These are phyloP conservation scores for Spodoptera exigua DNA, from an alignment of 2,888 invertebrate genomes.

Conservation along the genomic window DNA sequence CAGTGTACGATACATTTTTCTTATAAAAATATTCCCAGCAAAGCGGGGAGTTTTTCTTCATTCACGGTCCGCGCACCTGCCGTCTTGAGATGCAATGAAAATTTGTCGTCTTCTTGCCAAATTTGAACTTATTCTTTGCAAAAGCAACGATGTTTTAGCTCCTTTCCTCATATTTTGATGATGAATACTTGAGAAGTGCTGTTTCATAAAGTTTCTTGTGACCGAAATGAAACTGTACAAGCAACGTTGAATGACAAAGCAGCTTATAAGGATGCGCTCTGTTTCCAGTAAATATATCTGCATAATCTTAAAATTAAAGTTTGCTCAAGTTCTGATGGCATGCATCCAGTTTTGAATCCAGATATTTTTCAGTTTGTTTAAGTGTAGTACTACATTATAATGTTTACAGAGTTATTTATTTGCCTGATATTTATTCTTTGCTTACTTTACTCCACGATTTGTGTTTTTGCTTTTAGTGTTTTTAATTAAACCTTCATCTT, in stretches of 20 bases:
- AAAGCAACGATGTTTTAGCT: conserved; percentile 68
- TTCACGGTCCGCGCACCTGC: conserved; percentile 79
- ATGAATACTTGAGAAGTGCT: conserved; percentile 62
- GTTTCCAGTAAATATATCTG: conserved; percentile 53
- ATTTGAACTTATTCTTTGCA: conserved; percentile 78
- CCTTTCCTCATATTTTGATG: conserved; percentile 67
- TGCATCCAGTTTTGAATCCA: conserved; percentile 48
- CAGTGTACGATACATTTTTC: conserved; percentile 70
- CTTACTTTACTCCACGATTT: conserved; percentile 18
- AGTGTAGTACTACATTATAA: conserved; percentile 13
- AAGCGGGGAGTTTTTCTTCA: conserved; percentile 74
- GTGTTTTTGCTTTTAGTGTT: no score
- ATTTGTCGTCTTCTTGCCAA: conserved; percentile 82
- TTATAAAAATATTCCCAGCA: conserved; percentile 78
- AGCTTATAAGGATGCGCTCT: conserved; percentile 52
- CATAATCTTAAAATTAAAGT: conserved; percentile 59
- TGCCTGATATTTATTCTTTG: conserved; percentile 30
- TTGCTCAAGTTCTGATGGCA: conserved; percentile 54
- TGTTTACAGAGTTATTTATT: conserved; percentile 32
- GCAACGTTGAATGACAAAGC: conserved; percentile 59
- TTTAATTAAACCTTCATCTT: no score
- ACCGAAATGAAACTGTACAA: conserved; percentile 61
- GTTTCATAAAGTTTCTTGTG: conserved; percentile 63
- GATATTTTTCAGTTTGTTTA: conserved; percentile 43
- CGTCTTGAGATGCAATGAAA: conserved; percentile 77